Percentiles rank a stretch among this genome's conserved stretches.
Evolutionary conservation across 2,113 vertebrate genomes (phyloP).

Genomic region (Oryzias melastigma): DNA sequence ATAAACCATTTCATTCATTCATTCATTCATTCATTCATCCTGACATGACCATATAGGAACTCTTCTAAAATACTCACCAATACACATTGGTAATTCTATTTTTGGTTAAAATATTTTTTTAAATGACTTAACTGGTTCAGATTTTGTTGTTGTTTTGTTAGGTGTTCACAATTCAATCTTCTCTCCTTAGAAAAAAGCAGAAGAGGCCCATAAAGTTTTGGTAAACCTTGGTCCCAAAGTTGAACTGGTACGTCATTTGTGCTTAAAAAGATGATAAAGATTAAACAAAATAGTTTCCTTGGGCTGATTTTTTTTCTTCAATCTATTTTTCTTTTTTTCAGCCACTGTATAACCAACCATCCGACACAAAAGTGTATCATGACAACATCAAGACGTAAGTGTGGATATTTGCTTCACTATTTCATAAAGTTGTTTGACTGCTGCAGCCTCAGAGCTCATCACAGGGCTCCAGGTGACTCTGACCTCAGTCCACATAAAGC

Average conservation of each 20-base stretch:
- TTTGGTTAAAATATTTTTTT: not conserved
- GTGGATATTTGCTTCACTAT: conserved; percentile 1
- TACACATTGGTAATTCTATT: not conserved
- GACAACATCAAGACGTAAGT: conserved; percentile 99
- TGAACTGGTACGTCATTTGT: conserved; percentile 86
- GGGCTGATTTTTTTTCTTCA: rapidly evolving
- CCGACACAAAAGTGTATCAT: conserved; percentile 98
- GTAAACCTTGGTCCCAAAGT: conserved; percentile 97
- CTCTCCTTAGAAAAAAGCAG: conserved; percentile 92
- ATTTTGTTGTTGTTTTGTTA: not conserved
- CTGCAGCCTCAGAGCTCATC: not conserved
- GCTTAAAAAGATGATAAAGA: not conserved
- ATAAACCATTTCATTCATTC: too few species aligned
- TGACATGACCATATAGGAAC: too few species aligned
- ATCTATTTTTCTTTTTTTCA: conserved; percentile 42
- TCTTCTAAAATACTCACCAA: not conserved
- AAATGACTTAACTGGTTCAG: not conserved
- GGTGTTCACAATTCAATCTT: not conserved
- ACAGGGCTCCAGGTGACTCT: conserved; percentile 6
- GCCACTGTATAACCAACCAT: conserved; percentile 98
- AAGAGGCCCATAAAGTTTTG: conserved; percentile 98
- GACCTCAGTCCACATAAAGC: conserved; percentile 34
- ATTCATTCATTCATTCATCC: too few species aligned
- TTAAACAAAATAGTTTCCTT: conserved; percentile 3
- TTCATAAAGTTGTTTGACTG: not conserved